Base-by-base conservation (phyloP, 2,888 invertebrate genomes). In the Mellilla xanthometata region DNA sequence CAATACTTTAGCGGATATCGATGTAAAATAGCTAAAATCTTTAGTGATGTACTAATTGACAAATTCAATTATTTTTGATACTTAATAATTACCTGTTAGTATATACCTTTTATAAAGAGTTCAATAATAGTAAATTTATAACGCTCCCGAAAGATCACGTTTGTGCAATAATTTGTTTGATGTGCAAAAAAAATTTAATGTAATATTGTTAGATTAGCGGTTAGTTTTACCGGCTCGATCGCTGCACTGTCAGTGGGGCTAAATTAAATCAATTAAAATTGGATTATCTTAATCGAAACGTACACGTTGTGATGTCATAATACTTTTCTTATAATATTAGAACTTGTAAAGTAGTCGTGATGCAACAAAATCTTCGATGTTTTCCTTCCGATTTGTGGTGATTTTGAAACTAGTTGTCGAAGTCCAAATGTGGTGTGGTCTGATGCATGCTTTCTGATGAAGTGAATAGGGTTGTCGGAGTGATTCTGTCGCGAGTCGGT, bases 41-140 rank as follows among this genome's bases (percentile, higher is more conserved):
- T 58, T 62, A 60, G 61, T 56, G 46, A 54, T 56, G 53, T 54
- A 58, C 61, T 69, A 68, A 71, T 70, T 68, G 65, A 62, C 27
- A 71, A 72, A 71, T 69, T 61, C 53, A 69, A 72, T 78, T 81
- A 80, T 81, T 81, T 81, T 81, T 81, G 81, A 81, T 81, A 81
- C 77, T 71, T 76, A 73, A 73, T 71, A 73, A 73, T 71, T 72
- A 70, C 57, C 62, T 72, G 70, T 71, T 69, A 56, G 55, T 62
- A 65, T 66, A 59, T 65, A 62, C 66, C 59, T 61, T 69, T 64
- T 54, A 65, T 63, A 65, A 57, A 28, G 13, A 45, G 12, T 45
- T 70, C 60, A 65, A 65, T 69, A 55, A 58, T 67, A 59, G 61
- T 60, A 65, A 71, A 72, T 71, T 10, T 26, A 27, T 12, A 36